Evolutionary conservation across 2,797 vertebrate species (phyloP).

Genomic region (Sebastiscus albofasciatus): DNA sequence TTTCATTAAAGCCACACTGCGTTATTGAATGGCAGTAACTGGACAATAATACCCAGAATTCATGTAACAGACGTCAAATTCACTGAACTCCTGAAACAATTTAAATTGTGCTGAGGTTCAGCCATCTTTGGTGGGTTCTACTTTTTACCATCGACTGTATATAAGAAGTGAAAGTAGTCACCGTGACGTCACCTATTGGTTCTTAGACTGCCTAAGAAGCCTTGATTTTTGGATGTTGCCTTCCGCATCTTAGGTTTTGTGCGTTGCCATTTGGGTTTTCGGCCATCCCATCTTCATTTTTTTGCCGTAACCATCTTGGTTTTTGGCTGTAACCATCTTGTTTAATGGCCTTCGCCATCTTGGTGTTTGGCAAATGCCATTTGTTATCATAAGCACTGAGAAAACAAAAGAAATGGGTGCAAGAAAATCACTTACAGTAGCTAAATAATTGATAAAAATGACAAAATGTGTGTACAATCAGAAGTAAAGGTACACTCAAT

Average conservation of each 20-base stretch:
- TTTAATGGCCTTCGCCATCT: too few relatives aligned
- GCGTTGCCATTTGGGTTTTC: too few relatives aligned
- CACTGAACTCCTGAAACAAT: not conserved
- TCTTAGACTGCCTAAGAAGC: too few relatives aligned
- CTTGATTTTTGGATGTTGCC: too few relatives aligned
- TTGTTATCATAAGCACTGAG: too few relatives aligned
- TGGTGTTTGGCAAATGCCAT: too few relatives aligned
- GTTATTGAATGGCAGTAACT: not conserved
- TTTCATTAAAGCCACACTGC: not conserved
- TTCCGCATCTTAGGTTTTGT: too few relatives aligned
- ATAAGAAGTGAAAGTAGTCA: too few relatives aligned
- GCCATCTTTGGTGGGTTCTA: not conserved
- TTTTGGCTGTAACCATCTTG: too few relatives aligned
- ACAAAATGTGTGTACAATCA: not conserved
- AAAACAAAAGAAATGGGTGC: too few relatives aligned
- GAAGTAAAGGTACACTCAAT: not conserved
- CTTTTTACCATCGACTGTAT: not conserved
- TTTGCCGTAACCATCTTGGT: too few relatives aligned
- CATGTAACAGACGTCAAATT: not conserved
- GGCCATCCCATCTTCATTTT: accelerated
- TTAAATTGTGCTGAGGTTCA: not conserved
- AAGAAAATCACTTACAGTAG: not conserved
- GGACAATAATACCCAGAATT: not conserved
- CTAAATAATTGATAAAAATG: not conserved
- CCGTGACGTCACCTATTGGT: too few relatives aligned